These are phyloP conservation scores for Euphydryas editha DNA, from an alignment of 2,888 invertebrate species.

Conservation along the genomic window DNA sequence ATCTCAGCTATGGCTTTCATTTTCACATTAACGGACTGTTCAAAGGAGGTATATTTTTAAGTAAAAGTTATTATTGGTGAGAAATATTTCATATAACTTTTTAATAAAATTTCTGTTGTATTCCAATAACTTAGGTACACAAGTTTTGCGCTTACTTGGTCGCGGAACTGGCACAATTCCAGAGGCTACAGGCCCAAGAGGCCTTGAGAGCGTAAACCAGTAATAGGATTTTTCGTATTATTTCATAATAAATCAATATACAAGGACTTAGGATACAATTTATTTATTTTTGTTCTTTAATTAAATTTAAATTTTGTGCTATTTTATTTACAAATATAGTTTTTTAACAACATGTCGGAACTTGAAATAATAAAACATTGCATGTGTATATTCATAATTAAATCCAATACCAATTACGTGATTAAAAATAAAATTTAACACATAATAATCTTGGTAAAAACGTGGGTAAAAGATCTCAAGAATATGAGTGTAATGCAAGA, in stretches of 20 bases:
- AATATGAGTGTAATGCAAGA: too few relatives aligned
- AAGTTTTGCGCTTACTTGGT: conserved; percentile 1
- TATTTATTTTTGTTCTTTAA: neutral
- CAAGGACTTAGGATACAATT: neutral
- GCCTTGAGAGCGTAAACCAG: neutral
- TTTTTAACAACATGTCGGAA: too few relatives aligned
- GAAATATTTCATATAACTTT: conserved; percentile 2
- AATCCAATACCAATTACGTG: too few relatives aligned
- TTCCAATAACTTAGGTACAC: neutral
- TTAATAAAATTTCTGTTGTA: neutral
- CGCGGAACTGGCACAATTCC: neutral
- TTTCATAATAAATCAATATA: neutral
- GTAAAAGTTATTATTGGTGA: neutral
- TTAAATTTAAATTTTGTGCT: too few relatives aligned
- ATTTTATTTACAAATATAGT: too few relatives aligned
- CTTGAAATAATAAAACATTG: too few relatives aligned
- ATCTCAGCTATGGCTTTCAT: too few relatives aligned
- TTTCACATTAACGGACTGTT: too few relatives aligned
- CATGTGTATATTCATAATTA: too few relatives aligned
- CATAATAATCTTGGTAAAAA: too few relatives aligned
- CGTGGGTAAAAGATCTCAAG: too few relatives aligned
- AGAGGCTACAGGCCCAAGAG: neutral
- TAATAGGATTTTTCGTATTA: neutral
- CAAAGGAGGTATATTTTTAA: neutral
- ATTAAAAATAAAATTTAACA: too few relatives aligned